These are phyloP conservation scores for Dicentrarchus labrax DNA, from an alignment of 2,113 vertebrate genomes.

Conservation along the genomic window DNA sequence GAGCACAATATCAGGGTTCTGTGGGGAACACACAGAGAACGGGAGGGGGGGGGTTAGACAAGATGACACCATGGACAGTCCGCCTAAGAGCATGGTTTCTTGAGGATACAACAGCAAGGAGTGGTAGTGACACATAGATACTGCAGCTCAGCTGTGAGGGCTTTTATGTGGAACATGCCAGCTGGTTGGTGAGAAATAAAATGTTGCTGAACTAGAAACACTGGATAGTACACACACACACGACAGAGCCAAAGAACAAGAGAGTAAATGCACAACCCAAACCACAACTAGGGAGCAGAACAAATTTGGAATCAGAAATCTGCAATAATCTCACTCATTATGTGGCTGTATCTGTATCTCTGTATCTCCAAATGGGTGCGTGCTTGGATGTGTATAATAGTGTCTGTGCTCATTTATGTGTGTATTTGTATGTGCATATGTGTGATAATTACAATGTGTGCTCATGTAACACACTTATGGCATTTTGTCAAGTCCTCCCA, in stretches of 20 bases:
- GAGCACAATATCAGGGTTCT: constrained; percentile 99
- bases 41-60: constrained; percentile 27
- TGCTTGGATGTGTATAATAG: constrained; percentile 21
- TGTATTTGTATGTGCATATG: constrained; percentile 51
- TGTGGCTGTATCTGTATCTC: constrained; percentile 49
- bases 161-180: constrained; percentile 53
- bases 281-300: constrained; percentile 51
- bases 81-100: constrained; percentile 27
- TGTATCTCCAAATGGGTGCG: constrained; percentile 34
- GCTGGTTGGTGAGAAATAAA: constrained; percentile 56
- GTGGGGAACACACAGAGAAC: constrained; percentile 50
- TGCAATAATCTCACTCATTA: constrained; percentile 61
- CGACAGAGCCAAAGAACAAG: constrained; percentile 32
- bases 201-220: constrained; percentile 45
- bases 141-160: constrained; percentile 46
- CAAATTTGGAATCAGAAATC: constrained; percentile 64
- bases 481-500: constrained; percentile 77
- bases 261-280: constrained; percentile 31
- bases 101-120: constrained; percentile 23
- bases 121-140: constrained; percentile 47
- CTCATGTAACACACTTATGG: constrained; percentile 76
- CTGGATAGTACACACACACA: constrained; percentile 31
- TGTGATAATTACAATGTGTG: constrained; percentile 74
- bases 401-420: constrained; percentile 37
- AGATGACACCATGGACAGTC: constrained; percentile 5